Base-by-base conservation (phyloP, 2,888 invertebrate genomes). In the Clepsis dumicolana region DNA sequence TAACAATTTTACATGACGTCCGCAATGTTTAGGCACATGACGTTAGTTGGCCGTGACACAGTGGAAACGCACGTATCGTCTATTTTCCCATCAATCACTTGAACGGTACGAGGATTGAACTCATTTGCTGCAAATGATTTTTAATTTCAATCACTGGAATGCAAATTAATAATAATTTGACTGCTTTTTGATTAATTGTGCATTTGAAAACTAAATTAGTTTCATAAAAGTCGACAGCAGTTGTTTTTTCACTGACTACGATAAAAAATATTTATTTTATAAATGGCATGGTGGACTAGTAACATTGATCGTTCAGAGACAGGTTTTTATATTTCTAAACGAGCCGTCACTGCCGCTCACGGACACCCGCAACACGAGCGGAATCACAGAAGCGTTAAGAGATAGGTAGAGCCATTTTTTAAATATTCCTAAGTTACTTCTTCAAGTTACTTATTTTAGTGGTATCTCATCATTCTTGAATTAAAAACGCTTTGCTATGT, bases 51-150 rank as follows among this genome's bases (percentile, higher is more conserved):
- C 2, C 38, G 65, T 57, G 29, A 0, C 59, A 1, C 25, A 54
- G 24, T 53, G 66, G 57, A 63, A 18, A 48, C 59, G 10, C 14
- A 16, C 59, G 16, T 18, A 5, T 24, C n/a, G 25, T 53, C 32
- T 62, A 32, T 65, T 44, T 50, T 53, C 4, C 18, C 68, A 64
- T 71, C 64, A 68, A 71, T 68, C 68, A 71, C 16, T 52, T 24
- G 62, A 8, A 29, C 48, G 18, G 50, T 16, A 61, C 65, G 24
- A 65, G 29, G 21, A 59, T 50, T 52, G 57, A 63, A 68, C 64
- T 68, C 68, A 64, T 68, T 64, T 68, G 52, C 57, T 16, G 52
- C 32, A 16, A 64, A 68, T 64, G 50, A 24, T 56, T 64, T 64
- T 64, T 53, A 53, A 59, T 50, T 64, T 32, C 60, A 60, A 63